These are phyloP conservation scores for Melanotaenia parkinsoni DNA, from an alignment of 2,797 vertebrate species.

Conservation along the genomic window DNA sequence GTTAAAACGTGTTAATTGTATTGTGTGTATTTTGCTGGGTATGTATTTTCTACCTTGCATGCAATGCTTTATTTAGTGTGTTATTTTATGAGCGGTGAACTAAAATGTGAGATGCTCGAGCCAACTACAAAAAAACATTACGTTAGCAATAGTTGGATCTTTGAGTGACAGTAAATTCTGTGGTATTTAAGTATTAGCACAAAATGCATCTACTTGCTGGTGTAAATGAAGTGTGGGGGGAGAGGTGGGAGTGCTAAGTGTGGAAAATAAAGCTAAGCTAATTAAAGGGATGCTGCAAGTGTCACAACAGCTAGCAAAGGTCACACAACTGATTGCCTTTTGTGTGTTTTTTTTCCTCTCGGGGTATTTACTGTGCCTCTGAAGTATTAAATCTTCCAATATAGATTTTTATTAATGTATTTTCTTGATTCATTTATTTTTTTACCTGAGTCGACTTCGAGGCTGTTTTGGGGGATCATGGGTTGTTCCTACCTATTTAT, in stretches of 20 bases:
- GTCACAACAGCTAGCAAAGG: slow-evolving; percentile 22
- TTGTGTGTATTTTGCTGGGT: slow-evolving; percentile 51
- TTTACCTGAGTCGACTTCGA: no score
- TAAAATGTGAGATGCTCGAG: slow-evolving; percentile 33
- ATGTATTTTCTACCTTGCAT: slow-evolving; percentile 57
- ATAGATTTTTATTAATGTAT: not conserved
- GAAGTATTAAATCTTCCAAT: slow-evolving; percentile 62
- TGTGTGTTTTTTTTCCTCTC: slow-evolving; percentile 44
- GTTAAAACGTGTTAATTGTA: slow-evolving; percentile 44
- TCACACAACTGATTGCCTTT: slow-evolving; percentile 50
- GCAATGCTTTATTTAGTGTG: slow-evolving; percentile 60
- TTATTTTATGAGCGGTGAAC: slow-evolving; percentile 58
- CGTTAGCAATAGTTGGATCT: slow-evolving; percentile 40
- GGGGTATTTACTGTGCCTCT: slow-evolving; percentile 67
- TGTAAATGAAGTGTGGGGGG: slow-evolving; percentile 46
- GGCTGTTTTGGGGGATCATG: not conserved
- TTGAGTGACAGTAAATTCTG: slow-evolving; percentile 26
- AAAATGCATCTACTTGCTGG: slow-evolving; percentile 29
- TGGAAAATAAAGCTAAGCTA: slow-evolving; percentile 61
- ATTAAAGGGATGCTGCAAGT: slow-evolving; percentile 42
- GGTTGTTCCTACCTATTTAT: no score
- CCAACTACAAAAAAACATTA: slow-evolving; percentile 14
- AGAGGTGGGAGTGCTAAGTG: slow-evolving; percentile 45
- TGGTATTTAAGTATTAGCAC: slow-evolving; percentile 32
- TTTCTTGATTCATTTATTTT: not conserved